Evolutionary conservation across 92 coral and sea anemone genomes (phyloP), one percentile per base, ranked within the genome.

Genomic region (Pocillopora grandis): DNA sequence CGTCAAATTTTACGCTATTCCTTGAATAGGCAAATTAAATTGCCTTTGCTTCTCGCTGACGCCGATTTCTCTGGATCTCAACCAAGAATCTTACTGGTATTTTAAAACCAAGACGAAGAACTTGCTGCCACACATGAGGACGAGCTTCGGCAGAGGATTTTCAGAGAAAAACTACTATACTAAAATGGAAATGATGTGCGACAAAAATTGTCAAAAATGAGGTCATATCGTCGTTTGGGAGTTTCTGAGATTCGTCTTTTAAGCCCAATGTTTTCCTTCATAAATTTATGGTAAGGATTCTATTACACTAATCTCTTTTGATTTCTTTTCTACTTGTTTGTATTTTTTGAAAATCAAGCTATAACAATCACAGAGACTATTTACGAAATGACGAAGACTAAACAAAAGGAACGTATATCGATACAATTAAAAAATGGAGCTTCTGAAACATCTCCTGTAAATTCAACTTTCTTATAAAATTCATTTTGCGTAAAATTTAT

Each of bases 141-240:
- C 64, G 58, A 14, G 36, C 27, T 55, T 5, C 48, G 79, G 90
- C 76, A 63, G 66, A 80, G 88, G 73, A 59, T 83, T 79, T 66
- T 16, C 17, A 58, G 77, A 18, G 59, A 37, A 72, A 76, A 27
- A 20, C 61, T 70, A 18, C 35, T 36, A 20, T 79, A 72, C 85
- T 62, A 67, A 87, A 83, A 83, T 66, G 79, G 93, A 79, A 71
- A 90, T 90, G 93, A 90, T 83, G 65, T 62, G 64, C 72, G 67
- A 52, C 18, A 74, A 20, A 37, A 55, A 14, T 61, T 80, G 76
- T 80, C 76, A 80, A 66, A 42, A 82, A 82, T 82, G 80, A 83
- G 86, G 73, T 83, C 86, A 83, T 74, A 23, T 23, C 60, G 86
- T 72, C 71, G 56, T 83, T 70, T 62, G 21, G 56, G 62, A 31